These are phyloP conservation scores for Meda fulgida DNA, from an alignment of 2,797 vertebrate genomes.

Conservation along the genomic window DNA sequence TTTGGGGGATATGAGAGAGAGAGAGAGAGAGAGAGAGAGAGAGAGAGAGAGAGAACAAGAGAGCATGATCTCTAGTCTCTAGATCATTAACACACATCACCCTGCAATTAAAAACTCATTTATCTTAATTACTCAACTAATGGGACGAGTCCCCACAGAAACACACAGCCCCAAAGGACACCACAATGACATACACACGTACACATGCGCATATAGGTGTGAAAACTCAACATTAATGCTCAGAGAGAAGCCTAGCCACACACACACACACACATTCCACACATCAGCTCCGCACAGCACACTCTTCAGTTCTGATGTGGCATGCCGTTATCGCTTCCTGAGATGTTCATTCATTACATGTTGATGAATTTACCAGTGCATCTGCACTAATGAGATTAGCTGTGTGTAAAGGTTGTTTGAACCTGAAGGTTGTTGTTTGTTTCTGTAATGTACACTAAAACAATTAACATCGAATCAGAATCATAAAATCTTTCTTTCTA, in stretches of 20 bases:
- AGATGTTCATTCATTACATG: slow-evolving; percentile 1
- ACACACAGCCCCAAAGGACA: slow-evolving; percentile 29
- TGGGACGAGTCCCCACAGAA: slow-evolving; percentile 81
- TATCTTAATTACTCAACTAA: slow-evolving; percentile 87
- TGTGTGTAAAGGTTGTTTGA: background rate
- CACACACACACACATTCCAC: background rate
- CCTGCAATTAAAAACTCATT: slow-evolving; percentile 84
- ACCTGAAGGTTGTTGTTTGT: too few relatives aligned
- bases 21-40: slow-evolving; percentile 8
- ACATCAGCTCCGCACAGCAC: background rate
- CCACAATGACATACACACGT: slow-evolving; percentile 43
- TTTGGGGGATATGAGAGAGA: slow-evolving; percentile 9
- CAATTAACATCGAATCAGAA: background rate
- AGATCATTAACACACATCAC: slow-evolving; percentile 82
- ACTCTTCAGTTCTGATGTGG: background rate
- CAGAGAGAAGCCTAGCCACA: background rate
- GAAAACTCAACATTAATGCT: slow-evolving; percentile 9
- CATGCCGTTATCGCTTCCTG: background rate
- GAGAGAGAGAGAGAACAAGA: slow-evolving; percentile 7
- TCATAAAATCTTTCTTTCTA: too few relatives aligned
- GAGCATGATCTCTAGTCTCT: slow-evolving; percentile 72
- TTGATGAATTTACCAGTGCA: background rate
- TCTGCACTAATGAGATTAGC: background rate
- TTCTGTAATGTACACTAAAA: background rate
- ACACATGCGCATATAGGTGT: background rate